Evolutionary conservation across 1,140 invertebrate species (phyloP).

Genomic region (Scaptomyza montana): DNA sequence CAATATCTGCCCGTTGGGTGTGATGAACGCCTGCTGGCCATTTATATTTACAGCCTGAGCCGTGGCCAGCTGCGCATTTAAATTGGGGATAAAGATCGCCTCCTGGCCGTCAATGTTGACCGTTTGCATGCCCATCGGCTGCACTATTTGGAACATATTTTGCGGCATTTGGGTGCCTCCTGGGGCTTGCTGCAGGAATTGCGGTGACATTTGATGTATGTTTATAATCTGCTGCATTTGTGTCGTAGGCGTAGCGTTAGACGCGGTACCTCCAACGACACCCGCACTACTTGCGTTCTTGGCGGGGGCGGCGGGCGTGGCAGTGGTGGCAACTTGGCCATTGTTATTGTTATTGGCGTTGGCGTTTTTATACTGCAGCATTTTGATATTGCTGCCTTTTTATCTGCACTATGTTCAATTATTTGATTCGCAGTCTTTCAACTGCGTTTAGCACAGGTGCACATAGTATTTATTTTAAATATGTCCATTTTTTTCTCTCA

Average conservation of each 20-base stretch:
- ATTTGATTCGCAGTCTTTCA: slow-evolving; percentile 6
- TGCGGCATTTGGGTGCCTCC: slow-evolving; percentile 50
- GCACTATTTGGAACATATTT: slow-evolving; percentile 83
- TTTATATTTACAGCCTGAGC: slow-evolving; percentile 79
- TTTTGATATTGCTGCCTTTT: slow-evolving; percentile 25
- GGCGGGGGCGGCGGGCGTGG: slow-evolving; percentile 10
- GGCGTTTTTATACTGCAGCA: slow-evolving; percentile 68
- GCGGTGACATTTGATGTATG: slow-evolving; percentile 75
- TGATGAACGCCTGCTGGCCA: slow-evolving; percentile 84
- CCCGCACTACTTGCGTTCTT: slow-evolving; percentile 16
- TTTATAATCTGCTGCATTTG: slow-evolving; percentile 79
- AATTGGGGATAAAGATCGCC: slow-evolving; percentile 92
- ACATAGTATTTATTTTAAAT: slow-evolving; percentile 21
- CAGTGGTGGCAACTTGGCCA: slow-evolving; percentile 30
- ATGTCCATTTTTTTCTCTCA: slow-evolving; percentile 49
- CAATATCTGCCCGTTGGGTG: slow-evolving; percentile 87
- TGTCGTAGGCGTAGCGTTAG: slow-evolving; percentile 20
- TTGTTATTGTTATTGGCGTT: slow-evolving; percentile 44
- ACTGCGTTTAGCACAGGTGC: slow-evolving; percentile 27
- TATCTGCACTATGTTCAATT: neutral
- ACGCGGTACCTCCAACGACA: neutral
- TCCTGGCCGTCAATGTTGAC: slow-evolving; percentile 97
- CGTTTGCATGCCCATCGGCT: slow-evolving; percentile 88
- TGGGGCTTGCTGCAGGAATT: slow-evolving; percentile 49
- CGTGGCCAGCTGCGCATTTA: slow-evolving; percentile 71